These are phyloP conservation scores for Thymelicus sylvestris DNA, from an alignment of 2,888 invertebrate species.

Conservation along the genomic window DNA sequence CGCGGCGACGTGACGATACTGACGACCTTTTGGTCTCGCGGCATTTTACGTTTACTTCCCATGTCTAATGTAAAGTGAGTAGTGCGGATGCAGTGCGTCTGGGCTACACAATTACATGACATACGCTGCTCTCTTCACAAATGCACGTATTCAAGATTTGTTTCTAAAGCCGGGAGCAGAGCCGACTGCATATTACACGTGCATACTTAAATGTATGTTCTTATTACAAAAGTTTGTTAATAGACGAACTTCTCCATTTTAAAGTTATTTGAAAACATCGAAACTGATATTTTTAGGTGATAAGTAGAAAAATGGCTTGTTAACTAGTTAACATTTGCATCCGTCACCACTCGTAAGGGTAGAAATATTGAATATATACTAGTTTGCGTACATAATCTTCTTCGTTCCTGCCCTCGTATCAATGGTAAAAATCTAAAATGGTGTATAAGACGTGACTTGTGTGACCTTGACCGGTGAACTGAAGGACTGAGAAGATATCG, in stretches of 20 bases:
- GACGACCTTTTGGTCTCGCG: conserved; percentile 28
- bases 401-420: no score
- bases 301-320: neutral
- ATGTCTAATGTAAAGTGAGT: conserved; percentile 23
- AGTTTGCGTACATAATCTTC: no score
- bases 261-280: neutral
- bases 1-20: no score
- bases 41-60: conserved; percentile 27
- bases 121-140: conserved; percentile 26
- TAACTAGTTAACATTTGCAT: no score
- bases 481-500: no score
- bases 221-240: conserved; percentile 7
- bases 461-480: no score
- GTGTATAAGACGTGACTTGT: no score
- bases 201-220: conserved; percentile 1
- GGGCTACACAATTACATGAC: conserved; percentile 28
- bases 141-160: conserved; percentile 23
- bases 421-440: no score
- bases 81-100: conserved; percentile 37
- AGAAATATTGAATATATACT: no score
- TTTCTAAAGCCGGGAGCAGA: conserved; percentile 12
- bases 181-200: neutral
- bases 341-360: no score
- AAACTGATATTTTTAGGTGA: neutral
- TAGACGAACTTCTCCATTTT: neutral